Evolutionary conservation across 1,140 invertebrate genomes (phyloP), one percentile per base, ranked within the genome.

Genomic region (Brachionus koreanus): DNA sequence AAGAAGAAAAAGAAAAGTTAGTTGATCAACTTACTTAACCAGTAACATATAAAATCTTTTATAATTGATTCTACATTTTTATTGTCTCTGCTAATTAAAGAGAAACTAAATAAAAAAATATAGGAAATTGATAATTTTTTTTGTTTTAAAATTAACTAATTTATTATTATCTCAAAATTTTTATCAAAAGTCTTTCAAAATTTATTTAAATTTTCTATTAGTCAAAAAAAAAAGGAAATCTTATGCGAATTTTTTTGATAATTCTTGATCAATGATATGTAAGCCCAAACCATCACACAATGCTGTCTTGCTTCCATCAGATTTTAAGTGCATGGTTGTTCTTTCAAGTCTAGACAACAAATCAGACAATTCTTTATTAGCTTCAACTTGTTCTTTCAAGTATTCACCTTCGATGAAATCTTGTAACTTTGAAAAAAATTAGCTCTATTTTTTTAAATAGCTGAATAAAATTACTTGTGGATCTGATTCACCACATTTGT

Each of bases 301-400:
- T 3, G 52, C 1, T 12, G 19, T 37, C 25, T 61, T 79, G 16
- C 16, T 63, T 5, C 76, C 76, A 33, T 79, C 37, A 12, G 19
- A 12, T 42, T 61, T 39, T 9, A 79, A 25, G 13, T 61, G 49
- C 39, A 43, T 19, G 12, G 76, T 79, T 29, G 35, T 35, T 79
- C 76, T 79, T 65, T 79, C 76, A 3, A 79, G 49, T 63, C 49
- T 79, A 12, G 76, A 61, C 49, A 57, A 79, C 33, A 79, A 43
- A 35, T 79, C 76, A 65, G 76, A 35, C 49, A 79, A 65, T 42
- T 79, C 46, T 42, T 79, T 79, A 19, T 37, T 65, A 2, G 76
- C 46, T 61, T 79, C 76, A 42, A 79, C 76, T 79, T 79, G 76
- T 65, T 79, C 76, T 37, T 79, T 57, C 49, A 79, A 61, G 29